phyloP scores from a whole-genome alignment of 2,113 vertebrate species.

The Ctenomys sociabilis region DNA sequence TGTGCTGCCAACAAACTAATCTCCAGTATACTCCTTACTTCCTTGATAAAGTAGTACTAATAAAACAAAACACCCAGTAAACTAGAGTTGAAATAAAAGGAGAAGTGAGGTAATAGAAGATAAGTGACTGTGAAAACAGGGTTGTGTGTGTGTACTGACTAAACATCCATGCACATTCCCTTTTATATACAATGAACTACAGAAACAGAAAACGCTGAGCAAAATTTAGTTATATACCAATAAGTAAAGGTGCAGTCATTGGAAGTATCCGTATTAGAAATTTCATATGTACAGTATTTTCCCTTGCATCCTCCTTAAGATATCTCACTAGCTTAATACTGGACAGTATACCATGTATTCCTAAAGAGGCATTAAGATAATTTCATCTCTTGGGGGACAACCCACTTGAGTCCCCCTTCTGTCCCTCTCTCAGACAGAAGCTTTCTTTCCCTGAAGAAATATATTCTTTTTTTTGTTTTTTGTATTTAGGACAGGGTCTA shows the following conservation, averaged over 20 bases:
- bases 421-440: no score
- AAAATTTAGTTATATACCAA: constrained; percentile 9
- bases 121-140: background rate
- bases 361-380: background rate
- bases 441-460: no score
- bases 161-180: background rate
- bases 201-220: background rate
- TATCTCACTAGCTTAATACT: constrained; percentile 10
- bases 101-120: background rate
- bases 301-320: background rate
- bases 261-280: background rate
- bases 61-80: background rate
- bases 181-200: background rate
- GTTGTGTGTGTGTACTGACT: background rate
- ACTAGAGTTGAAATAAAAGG: background rate
- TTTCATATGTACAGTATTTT: background rate
- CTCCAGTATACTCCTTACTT: background rate
- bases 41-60: background rate
- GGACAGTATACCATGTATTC: background rate
- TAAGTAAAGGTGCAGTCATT: background rate
- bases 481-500: no score
- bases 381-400: background rate
- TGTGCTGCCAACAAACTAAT: background rate
- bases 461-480: no score
- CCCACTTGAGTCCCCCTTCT: no score